A percentile compares a stretch with the other conserved stretches of the same genome.
Conservation (phyloP, 2,797 vertebrate species). For the Helostoma temminkii region DNA sequence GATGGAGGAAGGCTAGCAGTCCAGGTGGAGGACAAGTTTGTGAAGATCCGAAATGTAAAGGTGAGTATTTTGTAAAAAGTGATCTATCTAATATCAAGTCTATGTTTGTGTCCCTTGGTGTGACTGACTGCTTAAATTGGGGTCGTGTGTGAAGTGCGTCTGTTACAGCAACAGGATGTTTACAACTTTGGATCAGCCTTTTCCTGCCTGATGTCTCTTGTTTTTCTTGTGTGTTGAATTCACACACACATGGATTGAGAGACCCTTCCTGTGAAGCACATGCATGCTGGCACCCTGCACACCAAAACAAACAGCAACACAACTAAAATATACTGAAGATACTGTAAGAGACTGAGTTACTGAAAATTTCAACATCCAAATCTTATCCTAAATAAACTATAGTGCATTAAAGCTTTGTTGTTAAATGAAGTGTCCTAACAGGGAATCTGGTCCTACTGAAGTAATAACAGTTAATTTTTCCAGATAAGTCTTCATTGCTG, state of each 20-base stretch:
- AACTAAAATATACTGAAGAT: slow-evolving; percentile 3
- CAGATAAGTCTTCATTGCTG: not conserved
- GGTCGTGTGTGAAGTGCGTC: slow-evolving; percentile 24
- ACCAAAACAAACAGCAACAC: slow-evolving; percentile 20
- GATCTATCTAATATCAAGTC: not conserved
- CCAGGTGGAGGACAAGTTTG: slow-evolving; percentile 91
- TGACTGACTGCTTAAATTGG: not conserved
- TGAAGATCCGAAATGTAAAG: slow-evolving; percentile 92
- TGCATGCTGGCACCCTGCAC: slow-evolving; percentile 23
- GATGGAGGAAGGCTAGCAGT: slow-evolving; percentile 90
- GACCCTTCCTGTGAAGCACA: slow-evolving; percentile 34
- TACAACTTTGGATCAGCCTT: slow-evolving; percentile 60
- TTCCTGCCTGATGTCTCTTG: slow-evolving; percentile 73
- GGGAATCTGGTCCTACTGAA: not conserved
- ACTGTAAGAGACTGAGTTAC: not conserved
- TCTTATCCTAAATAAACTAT: not conserved
- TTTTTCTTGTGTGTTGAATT: slow-evolving; percentile 66
- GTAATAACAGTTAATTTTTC: slow-evolving; percentile 5
- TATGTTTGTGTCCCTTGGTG: not conserved
- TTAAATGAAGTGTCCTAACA: slow-evolving; percentile 3
- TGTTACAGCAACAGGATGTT: slow-evolving; percentile 79
- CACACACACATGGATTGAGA: slow-evolving; percentile 16
- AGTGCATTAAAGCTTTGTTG: not conserved
- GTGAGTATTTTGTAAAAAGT: slow-evolving; percentile 78
- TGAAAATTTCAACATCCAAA: not conserved